Evolutionary conservation across 2,797 vertebrate species (phyloP).

Genomic region (Scomberomorus guttatus): DNA sequence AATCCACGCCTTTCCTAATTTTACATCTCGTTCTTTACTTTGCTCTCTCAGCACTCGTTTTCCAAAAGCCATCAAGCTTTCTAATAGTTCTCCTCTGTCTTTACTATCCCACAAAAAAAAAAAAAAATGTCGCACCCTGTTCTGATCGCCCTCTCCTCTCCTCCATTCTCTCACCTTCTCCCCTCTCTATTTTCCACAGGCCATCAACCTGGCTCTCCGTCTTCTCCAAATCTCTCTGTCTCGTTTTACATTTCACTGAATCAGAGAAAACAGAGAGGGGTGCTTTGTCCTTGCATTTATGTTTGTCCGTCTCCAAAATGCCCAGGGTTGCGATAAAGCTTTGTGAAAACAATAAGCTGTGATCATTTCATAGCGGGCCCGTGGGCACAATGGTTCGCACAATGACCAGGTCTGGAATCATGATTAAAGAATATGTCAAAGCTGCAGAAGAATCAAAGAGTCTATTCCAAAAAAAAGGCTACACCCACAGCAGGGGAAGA

Average conservation of each 20-base stretch:
- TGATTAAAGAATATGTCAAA: slow-evolving; percentile 53
- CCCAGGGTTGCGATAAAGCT: slow-evolving; percentile 56
- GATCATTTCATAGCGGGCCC: slow-evolving; percentile 58
- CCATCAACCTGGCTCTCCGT: slow-evolving; percentile 53
- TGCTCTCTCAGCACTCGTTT: slow-evolving; percentile 12
- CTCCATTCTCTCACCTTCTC: slow-evolving; percentile 31
- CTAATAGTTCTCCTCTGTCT: slow-evolving; percentile 10
- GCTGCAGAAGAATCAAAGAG: not conserved
- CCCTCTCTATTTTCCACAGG: slow-evolving; percentile 57
- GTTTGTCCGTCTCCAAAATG: slow-evolving; percentile 70
- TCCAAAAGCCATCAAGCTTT: slow-evolving; percentile 32
- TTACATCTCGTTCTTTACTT: slow-evolving; percentile 34
- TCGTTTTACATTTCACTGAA: slow-evolving; percentile 80
- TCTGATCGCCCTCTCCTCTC: slow-evolving; percentile 23
- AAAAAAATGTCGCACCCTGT: slow-evolving; percentile 6
- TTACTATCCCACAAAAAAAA: not conserved
- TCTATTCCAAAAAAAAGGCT: not conserved
- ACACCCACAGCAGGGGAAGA: not conserved
- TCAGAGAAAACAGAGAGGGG: slow-evolving; percentile 73
- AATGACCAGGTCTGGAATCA: slow-evolving; percentile 43
- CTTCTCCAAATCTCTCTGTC: slow-evolving; percentile 39
- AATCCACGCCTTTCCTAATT: slow-evolving; percentile 12
- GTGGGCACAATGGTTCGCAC: slow-evolving; percentile 9
- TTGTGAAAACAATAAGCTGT: slow-evolving; percentile 57
- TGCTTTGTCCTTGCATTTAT: slow-evolving; percentile 65